Percentiles rank a stretch among this genome's conserved stretches.
These are phyloP conservation scores for Conopomorpha cramerella DNA, from an alignment of 1,140 invertebrate genomes.

Conservation along the genomic window DNA sequence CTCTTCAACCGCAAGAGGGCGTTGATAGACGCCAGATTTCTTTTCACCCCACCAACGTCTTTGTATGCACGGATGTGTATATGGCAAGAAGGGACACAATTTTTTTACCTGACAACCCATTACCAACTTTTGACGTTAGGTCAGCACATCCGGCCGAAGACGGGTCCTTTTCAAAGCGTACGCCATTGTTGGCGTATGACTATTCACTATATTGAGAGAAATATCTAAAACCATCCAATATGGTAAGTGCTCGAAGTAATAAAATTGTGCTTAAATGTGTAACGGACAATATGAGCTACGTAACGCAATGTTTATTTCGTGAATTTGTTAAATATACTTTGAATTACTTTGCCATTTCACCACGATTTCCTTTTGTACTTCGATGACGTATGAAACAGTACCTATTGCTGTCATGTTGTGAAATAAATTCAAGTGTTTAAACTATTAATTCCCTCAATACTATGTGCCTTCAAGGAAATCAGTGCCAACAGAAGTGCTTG, in stretches of 20 bases:
- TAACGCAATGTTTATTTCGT: constrained; percentile 34
- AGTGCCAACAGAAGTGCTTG: too few relatives aligned
- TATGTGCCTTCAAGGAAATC: too few relatives aligned
- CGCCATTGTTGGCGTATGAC: constrained; percentile 84
- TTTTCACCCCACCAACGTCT: too few relatives aligned
- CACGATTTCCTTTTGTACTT: constrained; percentile 43
- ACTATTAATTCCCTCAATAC: too few relatives aligned
- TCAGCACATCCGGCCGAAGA: constrained; percentile 34
- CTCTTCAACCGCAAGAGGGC: too few relatives aligned
- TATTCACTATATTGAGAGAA: constrained; percentile 67
- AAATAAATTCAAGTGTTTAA: too few relatives aligned
- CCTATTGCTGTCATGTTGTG: too few relatives aligned
- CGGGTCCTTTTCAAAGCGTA: constrained; percentile 71
- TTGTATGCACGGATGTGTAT: too few relatives aligned
- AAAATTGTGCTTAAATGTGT: constrained; percentile 26
- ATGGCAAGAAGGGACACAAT: too few relatives aligned
- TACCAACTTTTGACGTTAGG: constrained; percentile 23
- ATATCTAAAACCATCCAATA: constrained; percentile 85
- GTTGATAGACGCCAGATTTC: too few relatives aligned
- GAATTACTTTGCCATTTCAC: too few relatives aligned
- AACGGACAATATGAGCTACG: constrained; percentile 14
- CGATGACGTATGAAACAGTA: constrained; percentile 55
- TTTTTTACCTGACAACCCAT: constrained; percentile 9
- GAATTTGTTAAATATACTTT: too few relatives aligned
- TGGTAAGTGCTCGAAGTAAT: constrained; percentile 68